phyloP scores from a whole-genome alignment of 2,888 invertebrate genomes.

The Melitaea athalia region DNA sequence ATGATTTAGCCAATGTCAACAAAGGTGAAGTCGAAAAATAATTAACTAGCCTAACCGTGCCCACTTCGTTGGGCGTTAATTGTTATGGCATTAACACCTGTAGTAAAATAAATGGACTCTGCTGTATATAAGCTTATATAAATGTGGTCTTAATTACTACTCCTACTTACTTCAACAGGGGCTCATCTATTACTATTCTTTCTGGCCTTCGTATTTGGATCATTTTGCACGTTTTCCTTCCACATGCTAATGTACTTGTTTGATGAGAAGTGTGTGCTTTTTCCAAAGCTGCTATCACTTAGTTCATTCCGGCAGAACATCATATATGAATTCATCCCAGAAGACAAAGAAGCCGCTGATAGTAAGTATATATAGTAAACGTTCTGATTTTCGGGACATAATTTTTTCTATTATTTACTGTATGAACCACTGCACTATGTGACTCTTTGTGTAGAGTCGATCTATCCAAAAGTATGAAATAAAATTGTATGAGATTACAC shows the following conservation, averaged over 20 bases:
- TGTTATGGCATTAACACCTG: no score
- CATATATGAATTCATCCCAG: slow-evolving; percentile 63
- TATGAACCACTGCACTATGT: no score
- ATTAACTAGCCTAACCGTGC: no score
- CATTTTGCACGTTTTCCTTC: slow-evolving; percentile 75
- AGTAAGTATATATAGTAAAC: slow-evolving; percentile 44
- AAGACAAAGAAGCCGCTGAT: slow-evolving; percentile 49
- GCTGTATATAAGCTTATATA: background rate
- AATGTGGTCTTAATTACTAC: background rate
- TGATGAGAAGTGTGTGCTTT: slow-evolving; percentile 74
- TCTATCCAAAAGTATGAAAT: no score
- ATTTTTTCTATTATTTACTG: background rate
- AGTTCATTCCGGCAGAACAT: slow-evolving; percentile 55
- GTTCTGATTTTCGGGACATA: background rate
- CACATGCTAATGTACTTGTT: slow-evolving; percentile 76
- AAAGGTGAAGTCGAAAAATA: no score
- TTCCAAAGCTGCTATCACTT: slow-evolving; percentile 65
- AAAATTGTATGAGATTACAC: no score
- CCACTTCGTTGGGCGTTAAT: no score
- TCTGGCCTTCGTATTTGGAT: slow-evolving; percentile 72
- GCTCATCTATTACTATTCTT: slow-evolving; percentile 71
- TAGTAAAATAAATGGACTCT: no score
- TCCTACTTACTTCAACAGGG: slow-evolving; percentile 50
- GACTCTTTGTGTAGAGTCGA: no score
- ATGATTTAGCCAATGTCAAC: no score